Percentiles rank a stretch among this genome's conserved stretches.
phyloP scores from a whole-genome alignment of 2,797 vertebrate genomes.

The Telmatherina bonti region DNA sequence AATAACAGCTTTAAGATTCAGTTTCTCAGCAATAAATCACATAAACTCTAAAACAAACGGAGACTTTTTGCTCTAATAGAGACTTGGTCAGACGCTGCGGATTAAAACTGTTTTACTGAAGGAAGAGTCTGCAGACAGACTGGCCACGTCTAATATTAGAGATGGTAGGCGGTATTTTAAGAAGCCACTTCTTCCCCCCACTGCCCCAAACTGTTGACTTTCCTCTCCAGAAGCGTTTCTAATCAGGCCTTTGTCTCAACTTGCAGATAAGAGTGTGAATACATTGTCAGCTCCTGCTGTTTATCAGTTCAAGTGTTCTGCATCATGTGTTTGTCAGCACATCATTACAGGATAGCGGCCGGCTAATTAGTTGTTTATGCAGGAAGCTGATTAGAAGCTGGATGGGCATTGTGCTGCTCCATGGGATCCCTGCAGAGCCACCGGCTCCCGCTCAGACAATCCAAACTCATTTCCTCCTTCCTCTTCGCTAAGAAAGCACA shows the following conservation, averaged over 20 bases:
- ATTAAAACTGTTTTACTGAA: too few species aligned
- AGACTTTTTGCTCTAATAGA: too few species aligned
- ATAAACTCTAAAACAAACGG: too few species aligned
- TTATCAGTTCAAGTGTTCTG: conserved; percentile 75
- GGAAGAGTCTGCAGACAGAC: neutral
- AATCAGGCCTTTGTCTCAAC: conserved; percentile 76
- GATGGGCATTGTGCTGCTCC: conserved; percentile 78
- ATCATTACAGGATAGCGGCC: conserved; percentile 77
- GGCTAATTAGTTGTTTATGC: conserved; percentile 83
- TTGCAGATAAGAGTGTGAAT: conserved; percentile 76
- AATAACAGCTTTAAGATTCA: too few species aligned
- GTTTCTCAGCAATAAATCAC: too few species aligned
- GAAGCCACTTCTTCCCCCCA: neutral
- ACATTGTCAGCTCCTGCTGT: conserved; percentile 65
- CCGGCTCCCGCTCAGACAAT: conserved; percentile 55
- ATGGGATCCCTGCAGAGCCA: conserved; percentile 63
- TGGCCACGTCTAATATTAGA: neutral
- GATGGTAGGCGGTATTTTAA: conserved; percentile 28
- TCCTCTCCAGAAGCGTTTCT: conserved; percentile 74
- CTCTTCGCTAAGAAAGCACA: conserved; percentile 60
- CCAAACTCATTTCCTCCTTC: conserved; percentile 71
- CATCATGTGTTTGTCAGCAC: conserved; percentile 86
- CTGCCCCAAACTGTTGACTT: conserved; percentile 60
- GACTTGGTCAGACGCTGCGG: too few species aligned
- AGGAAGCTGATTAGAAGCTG: conserved; percentile 80